These are phyloP conservation scores for Muscicapa striata DNA, from an alignment of 2,797 vertebrate genomes.

Conservation along the genomic window DNA sequence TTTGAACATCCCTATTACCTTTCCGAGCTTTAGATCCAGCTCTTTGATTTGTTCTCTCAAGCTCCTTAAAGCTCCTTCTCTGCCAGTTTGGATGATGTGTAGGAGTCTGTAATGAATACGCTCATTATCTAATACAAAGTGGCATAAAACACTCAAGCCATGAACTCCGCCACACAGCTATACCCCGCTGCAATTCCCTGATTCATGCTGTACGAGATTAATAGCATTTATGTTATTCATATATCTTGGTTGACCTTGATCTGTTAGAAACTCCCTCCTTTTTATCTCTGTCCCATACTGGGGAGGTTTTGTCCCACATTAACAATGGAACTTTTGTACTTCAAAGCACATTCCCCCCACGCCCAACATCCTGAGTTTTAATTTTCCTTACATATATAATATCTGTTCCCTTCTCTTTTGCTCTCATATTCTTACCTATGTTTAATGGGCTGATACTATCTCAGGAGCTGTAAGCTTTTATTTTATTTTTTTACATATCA, in stretches of 20 bases:
- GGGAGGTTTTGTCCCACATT: slow-evolving; percentile 77
- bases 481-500: background rate
- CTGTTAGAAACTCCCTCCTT: slow-evolving; percentile 77
- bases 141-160: slow-evolving; percentile 78
- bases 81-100: slow-evolving; percentile 74
- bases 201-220: slow-evolving; percentile 74
- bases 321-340: slow-evolving; percentile 82
- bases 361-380: slow-evolving; percentile 76
- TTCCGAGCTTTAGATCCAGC: slow-evolving; percentile 71
- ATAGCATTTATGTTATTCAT: slow-evolving; percentile 82
- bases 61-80: slow-evolving; percentile 73
- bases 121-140: slow-evolving; percentile 80
- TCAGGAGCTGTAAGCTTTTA: slow-evolving; percentile 37
- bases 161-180: slow-evolving; percentile 67
- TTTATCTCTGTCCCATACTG: slow-evolving; percentile 79
- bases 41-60: slow-evolving; percentile 78
- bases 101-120: slow-evolving; percentile 76
- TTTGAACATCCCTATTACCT: slow-evolving; percentile 79
- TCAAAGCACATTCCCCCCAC: slow-evolving; percentile 73
- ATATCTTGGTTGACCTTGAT: slow-evolving; percentile 80
- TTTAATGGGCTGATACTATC: slow-evolving; percentile 71
- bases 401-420: slow-evolving; percentile 70
- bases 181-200: slow-evolving; percentile 71
- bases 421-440: slow-evolving; percentile 74
- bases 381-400: slow-evolving; percentile 77